Percentiles rank a stretch among this genome's conserved stretches.
Evolutionary conservation across 2,797 vertebrate genomes (phyloP).

Genomic region (Eidolon dupreanum): DNA sequence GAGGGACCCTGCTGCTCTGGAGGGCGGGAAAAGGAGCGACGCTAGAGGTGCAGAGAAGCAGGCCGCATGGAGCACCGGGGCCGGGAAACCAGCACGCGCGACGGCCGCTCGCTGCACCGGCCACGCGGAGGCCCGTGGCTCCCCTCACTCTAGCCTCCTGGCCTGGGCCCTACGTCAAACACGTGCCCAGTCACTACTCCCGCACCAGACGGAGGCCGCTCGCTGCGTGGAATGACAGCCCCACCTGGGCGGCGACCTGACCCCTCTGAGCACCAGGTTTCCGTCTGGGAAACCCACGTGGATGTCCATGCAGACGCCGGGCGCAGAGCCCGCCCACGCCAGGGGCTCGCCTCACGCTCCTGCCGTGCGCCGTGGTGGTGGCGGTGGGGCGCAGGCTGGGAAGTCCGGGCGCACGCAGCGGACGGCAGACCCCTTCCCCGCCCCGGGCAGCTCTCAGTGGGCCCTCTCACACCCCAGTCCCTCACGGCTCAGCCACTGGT

Average conservation of each 20-base stretch:
- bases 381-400: background rate
- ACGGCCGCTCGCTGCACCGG: rapidly evolving
- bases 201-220: too few relatives aligned
- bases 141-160: too few relatives aligned
- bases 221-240: background rate
- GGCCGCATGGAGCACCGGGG: background rate
- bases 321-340: background rate
- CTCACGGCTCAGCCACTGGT: too few relatives aligned
- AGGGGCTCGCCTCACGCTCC: background rate
- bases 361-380: rapidly evolving
- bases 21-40: background rate
- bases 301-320: background rate
- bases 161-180: background rate
- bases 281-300: background rate
- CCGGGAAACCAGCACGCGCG: too few relatives aligned
- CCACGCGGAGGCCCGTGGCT: rapidly evolving
- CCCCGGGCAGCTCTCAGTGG: rapidly evolving
- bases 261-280: background rate
- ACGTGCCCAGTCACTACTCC: background rate
- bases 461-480: background rate
- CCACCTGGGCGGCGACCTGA: background rate
- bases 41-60: background rate
- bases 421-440: background rate
- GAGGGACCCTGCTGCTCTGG: background rate
- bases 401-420: too few relatives aligned